These are phyloP conservation scores for Amphiprion ocellaris DNA, from an alignment of 2,113 vertebrate species.

Conservation along the genomic window DNA sequence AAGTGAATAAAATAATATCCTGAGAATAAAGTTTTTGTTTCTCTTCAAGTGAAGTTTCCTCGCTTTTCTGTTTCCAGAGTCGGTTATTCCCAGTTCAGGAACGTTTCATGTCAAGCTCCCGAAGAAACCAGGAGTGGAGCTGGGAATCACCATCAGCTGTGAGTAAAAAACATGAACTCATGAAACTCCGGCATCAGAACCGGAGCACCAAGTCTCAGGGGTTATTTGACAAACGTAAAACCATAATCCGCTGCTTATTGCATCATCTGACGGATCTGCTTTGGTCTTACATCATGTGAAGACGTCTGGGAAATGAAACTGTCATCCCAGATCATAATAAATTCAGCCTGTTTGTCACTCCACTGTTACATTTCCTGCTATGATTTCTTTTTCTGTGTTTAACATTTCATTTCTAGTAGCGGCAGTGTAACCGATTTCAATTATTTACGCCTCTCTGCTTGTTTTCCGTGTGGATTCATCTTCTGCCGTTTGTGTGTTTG, in stretches of 20 bases:
- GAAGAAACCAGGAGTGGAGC: constrained; percentile 97
- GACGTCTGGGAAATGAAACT: not conserved
- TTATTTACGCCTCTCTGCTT: constrained; percentile 20
- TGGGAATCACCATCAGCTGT: constrained; percentile 99
- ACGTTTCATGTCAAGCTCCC: constrained; percentile 99
- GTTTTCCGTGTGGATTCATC: not conserved
- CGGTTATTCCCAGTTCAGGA: constrained; percentile 97
- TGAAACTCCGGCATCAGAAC: too few relatives aligned
- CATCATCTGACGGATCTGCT: too few relatives aligned
- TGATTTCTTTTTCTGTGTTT: constrained; percentile 15
- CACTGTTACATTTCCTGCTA: constrained; percentile 13
- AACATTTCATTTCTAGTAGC: constrained; percentile 19
- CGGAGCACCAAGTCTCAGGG: too few relatives aligned
- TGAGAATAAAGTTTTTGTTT: too few relatives aligned
- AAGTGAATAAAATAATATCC: too few relatives aligned
- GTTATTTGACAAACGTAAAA: too few relatives aligned
- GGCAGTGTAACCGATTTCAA: constrained; percentile 7
- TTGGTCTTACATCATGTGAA: not conserved
- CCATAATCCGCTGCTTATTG: too few relatives aligned
- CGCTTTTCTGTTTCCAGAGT: constrained; percentile 84
- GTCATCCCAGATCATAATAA: not conserved
- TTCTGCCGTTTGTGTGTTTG: constrained; percentile 22
- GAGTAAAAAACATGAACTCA: constrained; percentile 71
- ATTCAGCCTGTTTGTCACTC: not conserved
- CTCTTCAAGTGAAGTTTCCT: too few relatives aligned